Evolutionary conservation across 2,797 vertebrate species (phyloP), one percentile per base, ranked within the genome.

Genomic region (Chelidonichthys spinosus): DNA sequence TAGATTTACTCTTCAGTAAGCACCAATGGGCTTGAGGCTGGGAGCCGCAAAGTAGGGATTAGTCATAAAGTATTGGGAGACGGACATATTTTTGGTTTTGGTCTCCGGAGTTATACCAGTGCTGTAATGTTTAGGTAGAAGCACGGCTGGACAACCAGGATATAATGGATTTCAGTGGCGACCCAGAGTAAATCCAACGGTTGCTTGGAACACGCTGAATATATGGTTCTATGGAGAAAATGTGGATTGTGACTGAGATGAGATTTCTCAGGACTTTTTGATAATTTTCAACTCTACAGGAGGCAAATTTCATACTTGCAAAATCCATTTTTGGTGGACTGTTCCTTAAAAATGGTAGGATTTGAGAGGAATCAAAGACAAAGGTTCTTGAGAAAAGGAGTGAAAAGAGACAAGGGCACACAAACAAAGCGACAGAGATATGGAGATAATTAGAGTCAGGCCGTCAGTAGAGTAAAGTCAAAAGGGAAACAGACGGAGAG

Each of bases 371-470:
- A 40, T 40, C 11, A 56, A 37, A 56, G 37, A 40, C n/a, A 59
- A n/a, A 33, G 25, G 13, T 33, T 50, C 4, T 17, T 33, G 3
- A 69, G 49, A 39, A 49, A 11, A 46, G 14, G 17, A 43, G 47
- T 35, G 13, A 42, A 33, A 43, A 53, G 52, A 63, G 58, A 56
- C 25, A 13, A 44, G 11, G 53, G 10, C 25, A 39, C 47, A 50
- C 10, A 50, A 44, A 33, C 42, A 59, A 14, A 50, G 47, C 5
- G 68, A 39, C 50, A 36, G 11, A 54, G 42, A 53, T 42, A 6
- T 3, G 33, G 43, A 58, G 76, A 44, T 61, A 56, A 61, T 69
- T 63, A 14, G 47, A 78, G 42, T 18, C 63, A 50, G 68, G 40
- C 54, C 2, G 66, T 46, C 43, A 54, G 63, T 53, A 32, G 47